Evolutionary conservation across 2,888 invertebrate species (phyloP), one percentile per base, ranked within the genome.

Genomic region (Subacronicta megacephala): DNA sequence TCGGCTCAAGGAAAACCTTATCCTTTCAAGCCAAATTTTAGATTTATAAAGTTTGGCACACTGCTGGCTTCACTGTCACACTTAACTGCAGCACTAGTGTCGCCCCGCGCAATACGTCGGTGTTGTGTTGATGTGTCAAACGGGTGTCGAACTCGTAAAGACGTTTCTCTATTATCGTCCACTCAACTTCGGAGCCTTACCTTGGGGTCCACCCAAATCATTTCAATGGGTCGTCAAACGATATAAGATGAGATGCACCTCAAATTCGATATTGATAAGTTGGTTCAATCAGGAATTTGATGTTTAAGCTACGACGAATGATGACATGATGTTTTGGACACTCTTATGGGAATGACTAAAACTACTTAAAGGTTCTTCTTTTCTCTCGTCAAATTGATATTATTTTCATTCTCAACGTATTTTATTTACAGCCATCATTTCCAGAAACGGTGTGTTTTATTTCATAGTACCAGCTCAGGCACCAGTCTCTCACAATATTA

Each of bases 81-180:
- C 78, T 31, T 10, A 2, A 7, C 15, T 7, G 13, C 31, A 79
- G 62, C 59, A 86, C 82, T 74, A 54, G 31, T 31, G 16, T 17
- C 44, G 26, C 53, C 42, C 47, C 55, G 55, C 57, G 60, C 69
- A 69, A 69, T 73, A 62, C 71, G 74, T 78, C 80, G 80, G 83
- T 82, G 79, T 82, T 72, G 88, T 89, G 88, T 89, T 87, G 90
- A 91, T 89, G 90, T 91, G 89, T 83, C 82, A 85, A 88, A 83
- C 87, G 89, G 85, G 87, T 88, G 89, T 87, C 82, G 83, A 84
- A 83, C 84, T 91, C 92, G 90, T 92, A 91, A 92, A 92, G 87
- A 79, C 84, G 86, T 82, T 86, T 84, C 85, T 88, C 89, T 90
- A 90, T 92, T 90, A 91, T 87, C 85, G 87, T 81, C 82, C 84